Evolutionary conservation across 2,888 invertebrate species (phyloP), one percentile per base, ranked within the genome.

Genomic region (Drosophila subquinaria): DNA sequence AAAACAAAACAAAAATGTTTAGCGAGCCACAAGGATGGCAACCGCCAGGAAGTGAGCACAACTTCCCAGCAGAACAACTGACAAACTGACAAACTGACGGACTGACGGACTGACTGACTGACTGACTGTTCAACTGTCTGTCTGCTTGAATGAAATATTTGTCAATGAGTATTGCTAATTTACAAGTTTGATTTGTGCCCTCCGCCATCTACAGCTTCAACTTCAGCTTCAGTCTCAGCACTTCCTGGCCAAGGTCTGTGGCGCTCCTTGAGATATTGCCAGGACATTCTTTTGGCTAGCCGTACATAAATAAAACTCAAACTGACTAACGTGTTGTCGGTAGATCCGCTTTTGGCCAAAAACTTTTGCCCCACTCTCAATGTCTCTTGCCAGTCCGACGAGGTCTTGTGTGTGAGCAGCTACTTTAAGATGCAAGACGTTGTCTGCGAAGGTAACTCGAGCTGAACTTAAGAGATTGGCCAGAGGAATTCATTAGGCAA

Each of bases 141-240:
- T 59, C 73, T 69, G 74, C 56, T 40, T 68, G 81, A 79, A 82
- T 88, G 90, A 89, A 86, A 89, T 88, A 89, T 90, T 84, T 84
- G 89, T 89, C 81, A 89, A 89, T 90, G 90, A 90, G 89, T 88
- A 82, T 80, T 82, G 90, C 86, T 90, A 88, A 90, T 90, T 90
- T 90, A 85, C 90, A 90, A 88, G 90, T 90, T 87, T 90, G 89
- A 89, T 90, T 87, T 87, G 81, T 86, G 70, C 88, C 66, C 57
- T 57, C 20, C 20, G 56, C 69, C 64, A 23, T 43, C 20, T 11
- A 20, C 17, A 43, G 43, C 43, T 23, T 23, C 27, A 27, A 5
- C n/a, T 15, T 43, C 42, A 6, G 3, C 23, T 23, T 23, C 27
- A 27, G 27, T 27, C 27, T 27, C 15, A 9, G 15, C 15, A 35